Base-by-base conservation (phyloP, 2,888 invertebrate genomes). In the Toxonevra muliebris region DNA sequence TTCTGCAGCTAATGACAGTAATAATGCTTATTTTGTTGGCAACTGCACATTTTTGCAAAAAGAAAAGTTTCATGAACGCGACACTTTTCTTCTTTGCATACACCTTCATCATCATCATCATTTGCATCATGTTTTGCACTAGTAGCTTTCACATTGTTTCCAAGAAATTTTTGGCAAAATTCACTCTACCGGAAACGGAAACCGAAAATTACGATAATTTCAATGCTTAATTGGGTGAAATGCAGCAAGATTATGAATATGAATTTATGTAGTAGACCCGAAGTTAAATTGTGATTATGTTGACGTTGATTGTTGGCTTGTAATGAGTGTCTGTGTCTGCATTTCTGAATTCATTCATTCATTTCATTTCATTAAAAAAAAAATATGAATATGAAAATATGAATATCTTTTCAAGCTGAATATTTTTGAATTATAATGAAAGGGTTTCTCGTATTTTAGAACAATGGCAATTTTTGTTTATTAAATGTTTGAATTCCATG, bases 151-250 rank as follows among this genome's bases (percentile, higher is more conserved):
- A 57, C 45, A 64, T 20, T 41, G 8, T n/a, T 20, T 50, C 40
- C n/a, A 30, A 30, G 30, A 4, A 30, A 30, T 30, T 30, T n/a
- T 30, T 30, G 30, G 30, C 7, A 30, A 30, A n/a, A 52, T 50
- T 52, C 41, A 64, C 45, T 60, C 41, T 61, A 61, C 60, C 68
- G 68, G 64, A 68, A 65, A 52, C 53, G 67, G 62, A 62, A 70
- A 65, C 68, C 67, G 61, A 65, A 66, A 70, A 68, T 68, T 68
- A 54, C 62, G 62, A 70, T 68, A 65, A 68, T 68, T 68, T 55
- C 45, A 65, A 59, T 43, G 62, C 30, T 61, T 68, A 68, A 70
- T 70, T 70, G 68, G 61, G 70, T 57, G 68, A 70, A 70, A 70
- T 70, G 70, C 60, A 61, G 65, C 57, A 30, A 20, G 57, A 12